Base-by-base conservation (phyloP, 2,888 invertebrate species). In the Punctoribates punctum region DNA sequence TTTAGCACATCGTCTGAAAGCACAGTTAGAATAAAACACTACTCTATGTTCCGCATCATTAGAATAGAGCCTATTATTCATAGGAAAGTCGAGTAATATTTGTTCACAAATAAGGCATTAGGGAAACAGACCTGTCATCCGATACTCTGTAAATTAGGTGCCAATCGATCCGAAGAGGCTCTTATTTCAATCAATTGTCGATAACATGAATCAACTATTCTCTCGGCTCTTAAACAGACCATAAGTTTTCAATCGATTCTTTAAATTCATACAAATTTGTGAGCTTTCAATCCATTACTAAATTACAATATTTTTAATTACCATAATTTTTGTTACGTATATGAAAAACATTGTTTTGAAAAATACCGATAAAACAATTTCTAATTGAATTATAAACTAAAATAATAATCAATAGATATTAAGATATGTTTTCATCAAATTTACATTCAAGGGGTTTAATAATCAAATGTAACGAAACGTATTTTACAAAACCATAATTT, bases 71-170 rank as follows among this genome's bases (percentile, higher is more conserved):
- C 13, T 34, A 65, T 65, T 65, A 65, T 65, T n/a, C 65, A 65
- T 27, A 20, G 13, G 60, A 60, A 29, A 60, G 23, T n/a, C 70
- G 38, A 38, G 42, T 38, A 29, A 67, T 70, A 70, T 70, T 67
- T 70, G n/a, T 46, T 34, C 23, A 38, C 46, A 70, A 70, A 70
- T 70, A 70, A 46, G 70, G 38, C 67, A 13, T 11, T 3, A 38
- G 34, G 70, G 70, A 23, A 70, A 23, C 46, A 70, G 17, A 65
- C 5, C 34, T 65, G 65, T 23, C 34, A 70, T 70, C 20, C 46
- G 70, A 70, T 46, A 46, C 70, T 23, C 42, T 70, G n/a, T 65
- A 65, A 23, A 11, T 70, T 9, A 70, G 70, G 70, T 70, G 70
- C 70, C 38, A 70, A 70, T 70, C 46, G 70, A 70, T 70, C 70